Evolutionary conservation across 2,888 invertebrate genomes (phyloP).

Genomic region (Amblyjoppa proteus): DNA sequence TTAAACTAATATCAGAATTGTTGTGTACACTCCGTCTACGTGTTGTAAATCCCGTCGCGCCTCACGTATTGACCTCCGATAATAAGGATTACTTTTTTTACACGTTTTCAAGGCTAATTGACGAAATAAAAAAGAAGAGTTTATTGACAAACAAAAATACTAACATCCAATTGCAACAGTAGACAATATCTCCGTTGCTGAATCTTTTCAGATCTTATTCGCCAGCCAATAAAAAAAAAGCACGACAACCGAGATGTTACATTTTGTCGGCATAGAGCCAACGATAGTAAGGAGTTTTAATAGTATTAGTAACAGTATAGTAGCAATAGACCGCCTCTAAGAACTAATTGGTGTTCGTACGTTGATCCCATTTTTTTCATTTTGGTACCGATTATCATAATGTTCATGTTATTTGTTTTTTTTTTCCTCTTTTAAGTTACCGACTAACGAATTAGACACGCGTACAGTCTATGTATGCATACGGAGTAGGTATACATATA

Average conservation of each 20-base stretch:
- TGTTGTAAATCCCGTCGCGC: conserved; percentile 19
- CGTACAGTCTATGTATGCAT: conserved; percentile 47
- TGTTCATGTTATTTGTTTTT: conserved; percentile 56
- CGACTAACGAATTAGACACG: conserved; percentile 51
- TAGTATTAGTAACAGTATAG: conserved; percentile 75
- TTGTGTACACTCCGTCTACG: conserved; percentile 17
- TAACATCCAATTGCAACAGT: neutral
- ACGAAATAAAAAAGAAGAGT: conserved; percentile 30
- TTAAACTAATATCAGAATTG: conserved; percentile 20
- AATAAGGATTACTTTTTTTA: conserved; percentile 10
- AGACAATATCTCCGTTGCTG: neutral
- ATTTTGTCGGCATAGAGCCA: conserved; percentile 30
- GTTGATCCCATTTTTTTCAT: conserved; percentile 83
- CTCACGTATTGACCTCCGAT: neutral
- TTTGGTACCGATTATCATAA: conserved; percentile 82
- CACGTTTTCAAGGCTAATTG: conserved; percentile 23
- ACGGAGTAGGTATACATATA: neutral
- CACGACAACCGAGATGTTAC: conserved; percentile 31
- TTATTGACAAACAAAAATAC: conserved; percentile 22
- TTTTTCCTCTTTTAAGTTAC: conserved; percentile 25
- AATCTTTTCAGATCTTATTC: conserved; percentile 19
- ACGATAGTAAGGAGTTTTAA: conserved; percentile 43
- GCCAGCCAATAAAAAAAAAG: conserved; percentile 7
- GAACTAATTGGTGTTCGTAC: conserved; percentile 85
- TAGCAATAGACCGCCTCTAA: conserved; percentile 83